Evolutionary conservation across 2,888 invertebrate species (phyloP).

Genomic region (Tillus elongatus): DNA sequence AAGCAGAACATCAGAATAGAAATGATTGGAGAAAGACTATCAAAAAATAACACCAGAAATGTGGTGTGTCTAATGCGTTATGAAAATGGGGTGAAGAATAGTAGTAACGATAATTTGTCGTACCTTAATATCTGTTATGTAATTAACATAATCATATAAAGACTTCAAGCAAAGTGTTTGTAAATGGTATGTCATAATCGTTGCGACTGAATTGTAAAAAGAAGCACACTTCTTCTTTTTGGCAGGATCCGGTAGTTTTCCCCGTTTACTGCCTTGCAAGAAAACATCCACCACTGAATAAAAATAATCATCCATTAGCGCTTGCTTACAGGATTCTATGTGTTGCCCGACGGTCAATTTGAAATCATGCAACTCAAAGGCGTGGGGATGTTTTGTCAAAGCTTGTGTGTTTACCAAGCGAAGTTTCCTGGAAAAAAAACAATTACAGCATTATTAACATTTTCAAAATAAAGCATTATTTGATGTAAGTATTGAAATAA

Average conservation of each 20-base stretch:
- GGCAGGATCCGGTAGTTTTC: slow-evolving; percentile 56
- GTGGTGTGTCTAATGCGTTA: no score
- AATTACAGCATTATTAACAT: no score
- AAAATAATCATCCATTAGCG: slow-evolving; percentile 58
- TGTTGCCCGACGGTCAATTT: slow-evolving; percentile 47
- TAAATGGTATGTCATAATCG: slow-evolving; percentile 81
- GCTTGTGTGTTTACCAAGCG: slow-evolving; percentile 52
- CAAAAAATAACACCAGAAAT: no score
- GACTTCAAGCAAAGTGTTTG: slow-evolving; percentile 74
- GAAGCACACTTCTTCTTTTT: slow-evolving; percentile 57
- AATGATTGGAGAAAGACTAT: no score
- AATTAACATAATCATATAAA: slow-evolving; percentile 65
- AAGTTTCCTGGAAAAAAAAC: slow-evolving; percentile 47
- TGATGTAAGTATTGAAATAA: no score
- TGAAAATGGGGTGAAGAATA: no score
- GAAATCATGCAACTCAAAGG: slow-evolving; percentile 62
- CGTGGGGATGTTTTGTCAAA: slow-evolving; percentile 49
- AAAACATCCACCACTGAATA: slow-evolving; percentile 56
- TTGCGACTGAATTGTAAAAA: slow-evolving; percentile 78
- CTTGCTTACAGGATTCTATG: slow-evolving; percentile 58
- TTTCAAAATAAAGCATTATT: no score
- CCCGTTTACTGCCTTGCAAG: slow-evolving; percentile 57
- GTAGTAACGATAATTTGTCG: slow-evolving; percentile 20
- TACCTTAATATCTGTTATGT: slow-evolving; percentile 70
- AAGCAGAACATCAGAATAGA: no score